Percentiles rank a stretch among this genome's conserved stretches.
These are phyloP conservation scores for Laothoe populi DNA, from an alignment of 2,888 invertebrate species.

Conservation along the genomic window DNA sequence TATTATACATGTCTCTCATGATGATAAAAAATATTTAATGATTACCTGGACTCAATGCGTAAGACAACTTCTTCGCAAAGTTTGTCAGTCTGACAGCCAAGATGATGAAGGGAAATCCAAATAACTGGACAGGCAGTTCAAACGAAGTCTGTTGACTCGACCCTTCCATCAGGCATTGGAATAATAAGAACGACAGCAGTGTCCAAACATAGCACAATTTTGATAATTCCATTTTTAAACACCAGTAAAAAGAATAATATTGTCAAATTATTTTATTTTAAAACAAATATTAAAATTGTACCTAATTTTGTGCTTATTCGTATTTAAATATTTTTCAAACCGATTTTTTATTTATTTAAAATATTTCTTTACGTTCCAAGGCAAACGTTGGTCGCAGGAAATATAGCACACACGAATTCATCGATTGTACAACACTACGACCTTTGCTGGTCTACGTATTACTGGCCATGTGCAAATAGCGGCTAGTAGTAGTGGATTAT, in stretches of 20 bases:
- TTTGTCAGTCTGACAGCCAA: constrained; percentile 91
- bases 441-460: constrained; percentile 62
- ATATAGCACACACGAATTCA: constrained; percentile 34
- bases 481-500: constrained; percentile 48
- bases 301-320: background rate
- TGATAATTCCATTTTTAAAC: constrained; percentile 59
- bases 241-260: background rate
- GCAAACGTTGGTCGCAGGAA: constrained; percentile 13
- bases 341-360: constrained; percentile 4
- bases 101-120: constrained; percentile 93
- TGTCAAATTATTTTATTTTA: background rate
- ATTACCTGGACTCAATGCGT: constrained; percentile 83
- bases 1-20: too few relatives aligned
- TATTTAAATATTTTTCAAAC: background rate
- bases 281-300: background rate
- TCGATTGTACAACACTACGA: constrained; percentile 57
- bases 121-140: constrained; percentile 90
- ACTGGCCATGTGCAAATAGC: constrained; percentile 65
- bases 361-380: background rate
- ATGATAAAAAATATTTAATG: constrained; percentile 9
- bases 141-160: constrained; percentile 58
- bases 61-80: constrained; percentile 93
- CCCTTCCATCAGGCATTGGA: constrained; percentile 67
- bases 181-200: constrained; percentile 60
- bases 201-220: constrained; percentile 69